These are phyloP conservation scores for Tokudaia muenninki DNA, from an alignment of 2,797 vertebrate species.

Conservation along the genomic window DNA sequence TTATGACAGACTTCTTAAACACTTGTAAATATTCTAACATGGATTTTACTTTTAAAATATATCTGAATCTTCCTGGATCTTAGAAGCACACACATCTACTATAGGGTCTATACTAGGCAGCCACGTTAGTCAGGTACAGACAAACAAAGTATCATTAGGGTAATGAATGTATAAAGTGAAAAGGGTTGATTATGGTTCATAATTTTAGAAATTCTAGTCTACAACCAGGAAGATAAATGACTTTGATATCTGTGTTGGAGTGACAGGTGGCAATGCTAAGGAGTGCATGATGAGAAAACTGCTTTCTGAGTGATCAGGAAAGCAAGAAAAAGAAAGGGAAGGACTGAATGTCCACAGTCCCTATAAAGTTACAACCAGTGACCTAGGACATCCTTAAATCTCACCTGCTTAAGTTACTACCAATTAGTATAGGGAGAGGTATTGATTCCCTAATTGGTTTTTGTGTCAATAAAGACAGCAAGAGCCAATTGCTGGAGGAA, in stretches of 20 bases:
- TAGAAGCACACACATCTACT: not conserved
- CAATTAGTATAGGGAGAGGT: not conserved
- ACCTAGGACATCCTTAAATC: not conserved
- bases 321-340: not conserved
- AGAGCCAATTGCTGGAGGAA: too few species aligned
- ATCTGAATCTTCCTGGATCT: not conserved
- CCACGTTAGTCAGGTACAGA: not conserved
- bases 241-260: not conserved
- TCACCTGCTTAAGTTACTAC: not conserved
- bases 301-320: not conserved
- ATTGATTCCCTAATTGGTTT: too few species aligned
- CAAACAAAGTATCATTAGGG: not conserved
- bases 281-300: not conserved
- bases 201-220: not conserved
- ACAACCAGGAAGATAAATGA: not conserved
- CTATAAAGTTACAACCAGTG: not conserved
- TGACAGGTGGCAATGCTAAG: not conserved
- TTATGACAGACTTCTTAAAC: not conserved
- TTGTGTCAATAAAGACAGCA: too few species aligned
- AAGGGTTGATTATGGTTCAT: not conserved
- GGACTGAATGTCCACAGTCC: too few species aligned
- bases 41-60: not conserved
- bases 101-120: not conserved
- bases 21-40: not conserved
- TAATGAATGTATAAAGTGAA: not conserved